phyloP scores from a whole-genome alignment of 2,797 vertebrate species.

The Gymnoscopelus braueri region DNA sequence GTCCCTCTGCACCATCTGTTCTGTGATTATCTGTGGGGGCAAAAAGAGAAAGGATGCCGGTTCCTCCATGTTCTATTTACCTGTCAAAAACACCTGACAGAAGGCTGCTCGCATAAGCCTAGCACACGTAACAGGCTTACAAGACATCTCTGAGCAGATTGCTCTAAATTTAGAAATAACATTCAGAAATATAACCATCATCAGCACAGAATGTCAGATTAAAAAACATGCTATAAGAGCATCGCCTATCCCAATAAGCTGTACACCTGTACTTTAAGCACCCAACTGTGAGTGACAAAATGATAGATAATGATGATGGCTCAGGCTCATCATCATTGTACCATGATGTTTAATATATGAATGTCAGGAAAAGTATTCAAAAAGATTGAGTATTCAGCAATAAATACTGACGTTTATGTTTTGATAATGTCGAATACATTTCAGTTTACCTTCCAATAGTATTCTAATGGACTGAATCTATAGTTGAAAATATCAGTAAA shows the following conservation, averaged over 20 bases:
- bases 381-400: neutral
- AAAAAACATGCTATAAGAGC: too few species aligned
- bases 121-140: slow-evolving; percentile 2
- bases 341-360: too few species aligned
- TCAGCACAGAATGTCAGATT: too few species aligned
- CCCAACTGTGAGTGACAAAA: too few species aligned
- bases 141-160: neutral
- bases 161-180: too few species aligned
- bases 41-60: slow-evolving; percentile 28
- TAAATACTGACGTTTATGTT: neutral
- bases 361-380: neutral
- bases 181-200: too few species aligned
- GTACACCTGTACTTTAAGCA: too few species aligned
- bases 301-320: too few species aligned
- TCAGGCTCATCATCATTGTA: too few species aligned
- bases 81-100: slow-evolving; percentile 61
- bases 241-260: too few species aligned
- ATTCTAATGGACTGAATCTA: too few species aligned
- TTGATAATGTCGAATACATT: neutral
- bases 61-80: slow-evolving; percentile 30
- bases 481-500: too few species aligned
- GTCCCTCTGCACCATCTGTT: slow-evolving; percentile 60
- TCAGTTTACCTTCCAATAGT: neutral
- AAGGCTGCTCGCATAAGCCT: slow-evolving; percentile 24
- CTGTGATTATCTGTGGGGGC: slow-evolving; percentile 16